Base-by-base conservation (phyloP, 2,888 invertebrate species). In the Alentia gelatinosa region DNA sequence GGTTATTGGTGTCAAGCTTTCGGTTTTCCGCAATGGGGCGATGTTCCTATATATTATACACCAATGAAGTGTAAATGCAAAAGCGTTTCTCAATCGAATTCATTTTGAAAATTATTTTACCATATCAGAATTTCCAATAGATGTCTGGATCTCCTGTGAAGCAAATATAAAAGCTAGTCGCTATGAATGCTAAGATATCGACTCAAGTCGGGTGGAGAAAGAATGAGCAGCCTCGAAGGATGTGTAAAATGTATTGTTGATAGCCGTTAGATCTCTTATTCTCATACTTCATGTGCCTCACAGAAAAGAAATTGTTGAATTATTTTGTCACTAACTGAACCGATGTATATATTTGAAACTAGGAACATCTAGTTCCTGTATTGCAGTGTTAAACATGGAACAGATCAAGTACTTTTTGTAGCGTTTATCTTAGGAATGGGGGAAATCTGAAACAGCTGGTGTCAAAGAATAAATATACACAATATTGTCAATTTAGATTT, bases 301-400 rank as follows among this genome's bases (percentile, higher is more conserved):
- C 37, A 79, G 39, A 35, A 79, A 37, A 74, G 26, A 79, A 79
- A 79, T 33, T 79, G 79, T 79, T 37, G 79, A 79, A 79, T 79
- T 79, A 79, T 39, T 79, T 79, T 79, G 79, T 79, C 79, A 79
- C 79, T 79, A 74, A 74, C 74, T 74, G 74, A 74, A 74, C n/a
- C 74, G 74, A 33, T 74, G 74, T 74, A 74, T 33, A 74, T 74
- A 74, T 74, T 74, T 74, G 15, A 74, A 26, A 5, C 30, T 74
- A 15, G 74, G 74, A 33, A 26, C 74, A 1, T 74, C 30, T 74
- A 33, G 30, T 74, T 74, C 30, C 74, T 30, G 74, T 74, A 74
- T 74, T 74, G 33, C 74, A 74, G 30, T 33, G 74, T 5, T n/a
- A 33, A 74, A n/a, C 23, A n/a, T n/a, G 19, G 26, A 26, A 26